Conservation (phyloP, 2,797 vertebrate genomes). For the Phyllotis vaccarum region DNA sequence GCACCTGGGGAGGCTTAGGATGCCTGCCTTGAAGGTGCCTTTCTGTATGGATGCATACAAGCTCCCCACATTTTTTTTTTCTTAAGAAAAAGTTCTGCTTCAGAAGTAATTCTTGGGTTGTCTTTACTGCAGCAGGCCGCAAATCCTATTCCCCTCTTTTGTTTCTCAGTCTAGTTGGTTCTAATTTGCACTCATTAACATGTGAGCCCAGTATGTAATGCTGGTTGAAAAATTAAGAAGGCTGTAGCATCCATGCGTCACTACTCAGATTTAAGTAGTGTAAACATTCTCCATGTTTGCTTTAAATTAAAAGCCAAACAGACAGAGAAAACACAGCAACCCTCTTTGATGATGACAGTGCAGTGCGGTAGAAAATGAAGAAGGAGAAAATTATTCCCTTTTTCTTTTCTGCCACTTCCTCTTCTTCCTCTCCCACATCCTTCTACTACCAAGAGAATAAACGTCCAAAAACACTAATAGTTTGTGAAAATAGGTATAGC, state of each 20-base stretch:
- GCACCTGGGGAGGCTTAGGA: background rate
- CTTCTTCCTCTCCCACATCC: background rate
- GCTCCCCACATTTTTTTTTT: background rate
- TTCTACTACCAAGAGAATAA: background rate
- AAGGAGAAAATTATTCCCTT: no score
- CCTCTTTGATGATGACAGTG: background rate
- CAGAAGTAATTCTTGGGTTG: background rate
- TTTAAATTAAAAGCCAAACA: background rate
- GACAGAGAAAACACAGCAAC: background rate
- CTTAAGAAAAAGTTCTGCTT: background rate
- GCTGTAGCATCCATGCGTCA: background rate
- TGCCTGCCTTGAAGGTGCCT: background rate
- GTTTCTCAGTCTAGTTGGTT: background rate
- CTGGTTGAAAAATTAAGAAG: background rate
- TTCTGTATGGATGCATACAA: background rate
- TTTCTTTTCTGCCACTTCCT: background rate
- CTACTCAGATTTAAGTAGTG: background rate
- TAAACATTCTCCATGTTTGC: background rate
- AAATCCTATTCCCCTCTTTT: no score
- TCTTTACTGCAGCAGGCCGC: background rate
- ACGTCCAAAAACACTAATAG: background rate
- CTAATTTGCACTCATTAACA: background rate
- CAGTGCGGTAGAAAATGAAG: background rate
- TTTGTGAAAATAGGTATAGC: background rate
- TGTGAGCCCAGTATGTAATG: background rate